A percentile compares a stretch with the other conserved stretches of the same genome.
phyloP scores from a whole-genome alignment of 2,888 invertebrate genomes.

The Sicus ferrugineus region DNA sequence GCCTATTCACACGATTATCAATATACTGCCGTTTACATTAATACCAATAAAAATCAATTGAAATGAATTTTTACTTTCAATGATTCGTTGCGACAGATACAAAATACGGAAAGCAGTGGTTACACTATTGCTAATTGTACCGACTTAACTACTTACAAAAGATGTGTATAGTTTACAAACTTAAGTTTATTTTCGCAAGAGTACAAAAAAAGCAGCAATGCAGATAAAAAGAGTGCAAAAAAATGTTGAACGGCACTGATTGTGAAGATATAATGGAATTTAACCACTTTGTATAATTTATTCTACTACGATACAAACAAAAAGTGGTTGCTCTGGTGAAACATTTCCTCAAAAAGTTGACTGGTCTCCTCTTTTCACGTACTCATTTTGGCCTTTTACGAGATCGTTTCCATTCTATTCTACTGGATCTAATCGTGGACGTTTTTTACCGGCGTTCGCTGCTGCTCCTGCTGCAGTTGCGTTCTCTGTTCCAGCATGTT shows the following conservation, averaged over 20 bases:
- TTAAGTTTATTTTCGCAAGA: neutral
- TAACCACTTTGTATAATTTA: too few species aligned
- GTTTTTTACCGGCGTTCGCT: slow-evolving; percentile 59
- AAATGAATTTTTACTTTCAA: neutral
- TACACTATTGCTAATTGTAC: slow-evolving; percentile 5
- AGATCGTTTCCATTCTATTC: slow-evolving; percentile 48
- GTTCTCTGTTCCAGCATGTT: slow-evolving; percentile 48
- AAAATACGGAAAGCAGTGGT: slow-evolving; percentile 20
- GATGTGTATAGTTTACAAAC: neutral
- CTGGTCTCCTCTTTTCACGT: neutral
- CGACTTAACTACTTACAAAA: slow-evolving; percentile 7
- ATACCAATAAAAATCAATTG: neutral
- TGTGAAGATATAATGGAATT: too few species aligned
- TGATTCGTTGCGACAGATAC: slow-evolving; percentile 39
- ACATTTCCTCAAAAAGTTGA: neutral
- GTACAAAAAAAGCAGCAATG: slow-evolving; percentile 19
- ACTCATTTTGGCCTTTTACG: slow-evolving; percentile 36
- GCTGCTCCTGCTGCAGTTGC: slow-evolving; percentile 40
- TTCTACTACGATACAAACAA: neutral
- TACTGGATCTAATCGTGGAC: slow-evolving; percentile 56
- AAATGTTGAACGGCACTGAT: too few species aligned
- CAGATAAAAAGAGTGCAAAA: slow-evolving; percentile 8
- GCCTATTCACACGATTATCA: neutral
- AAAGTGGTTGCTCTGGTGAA: too few species aligned
- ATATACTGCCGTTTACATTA: neutral